Base-by-base conservation (phyloP, 2,113 vertebrate species). In the Chloropsis cyanopogon region DNA sequence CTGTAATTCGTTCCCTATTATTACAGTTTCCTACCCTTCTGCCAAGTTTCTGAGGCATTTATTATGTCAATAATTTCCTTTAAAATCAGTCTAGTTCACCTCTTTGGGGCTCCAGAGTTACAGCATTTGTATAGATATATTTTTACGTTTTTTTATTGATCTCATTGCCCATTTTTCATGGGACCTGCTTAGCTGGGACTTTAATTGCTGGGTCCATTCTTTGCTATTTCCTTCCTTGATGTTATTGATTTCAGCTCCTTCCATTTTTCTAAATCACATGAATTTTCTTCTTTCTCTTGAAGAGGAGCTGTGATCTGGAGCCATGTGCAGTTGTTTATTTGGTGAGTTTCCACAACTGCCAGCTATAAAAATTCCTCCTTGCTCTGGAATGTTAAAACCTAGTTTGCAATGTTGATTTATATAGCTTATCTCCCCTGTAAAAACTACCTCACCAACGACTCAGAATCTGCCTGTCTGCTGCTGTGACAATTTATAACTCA, bases 41-140 rank as follows among this genome's bases (percentile, higher is more conserved):
- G 95, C 95, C 96, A 96, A 93, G 91, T 56, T 97, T 93, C 80
- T 66, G 86, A 97, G 92, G 86, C 88, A 96, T 94, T 97, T 88
- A 60, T 93, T 93, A 94, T 92, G 88, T 94, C 95, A 94, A 90
- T 95, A 93, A 94, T 68, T 90, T 86, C 92, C 86, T 90, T 86
- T 95, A 65, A 94, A 86, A 86, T 81, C 92, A 54, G 76, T 77
- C 82, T 63, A 54, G 71, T 86, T 94, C 92, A 88, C 86, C 88
- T 95, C 91, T 92, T 86, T 29, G 28, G 81, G 88, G 60, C 82
- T 83, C 68, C 86, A 90, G 92, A 92, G 50, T 70, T 77, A 71
- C 71, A 90, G 86, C 82, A 31, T 88, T 94, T 81, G 64, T 81
- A 82, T 44, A 42, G 90, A 82, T 68, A 76, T 56, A 95, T 73